Percentiles rank a stretch among this genome's conserved stretches.
These are phyloP conservation scores for Gymnocypris eckloni DNA, from an alignment of 2,797 vertebrate genomes.

Conservation along the genomic window DNA sequence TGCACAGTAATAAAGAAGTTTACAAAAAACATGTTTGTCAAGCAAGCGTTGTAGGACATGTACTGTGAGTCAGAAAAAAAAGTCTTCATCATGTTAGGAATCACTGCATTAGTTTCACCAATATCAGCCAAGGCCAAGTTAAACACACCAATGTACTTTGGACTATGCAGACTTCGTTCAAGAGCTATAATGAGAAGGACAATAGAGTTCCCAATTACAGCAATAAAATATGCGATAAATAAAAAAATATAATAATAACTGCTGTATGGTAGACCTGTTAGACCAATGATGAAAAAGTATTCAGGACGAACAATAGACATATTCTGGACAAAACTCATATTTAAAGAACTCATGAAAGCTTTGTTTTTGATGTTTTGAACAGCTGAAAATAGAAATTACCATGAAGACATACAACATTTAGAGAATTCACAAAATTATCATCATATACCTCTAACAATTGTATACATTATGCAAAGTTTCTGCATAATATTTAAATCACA, in stretches of 20 bases:
- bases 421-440: neutral
- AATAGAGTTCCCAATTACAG: too few species aligned
- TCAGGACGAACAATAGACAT: constrained; percentile 47
- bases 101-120: too few species aligned
- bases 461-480: neutral
- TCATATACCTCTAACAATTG: neutral
- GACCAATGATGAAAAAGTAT: constrained; percentile 62
- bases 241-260: constrained; percentile 51
- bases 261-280: constrained; percentile 45
- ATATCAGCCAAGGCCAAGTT: too few species aligned
- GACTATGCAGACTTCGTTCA: too few species aligned
- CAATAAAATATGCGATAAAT: too few species aligned
- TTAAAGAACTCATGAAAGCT: constrained; percentile 32
- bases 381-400: constrained; percentile 24
- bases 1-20: constrained; percentile 44
- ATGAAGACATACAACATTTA: neutral
- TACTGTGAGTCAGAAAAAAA: constrained; percentile 53
- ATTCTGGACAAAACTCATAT: constrained; percentile 38
- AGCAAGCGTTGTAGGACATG: constrained; percentile 53
- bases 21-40: constrained; percentile 57
- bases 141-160: too few species aligned
- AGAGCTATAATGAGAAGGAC: too few species aligned
- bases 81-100: constrained; percentile 52
- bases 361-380: neutral
- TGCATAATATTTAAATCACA: neutral